Percentiles rank a stretch among this genome's conserved stretches.
phyloP scores from a whole-genome alignment of 2,888 invertebrate genomes.

The Cordylochernes scorpioides region DNA sequence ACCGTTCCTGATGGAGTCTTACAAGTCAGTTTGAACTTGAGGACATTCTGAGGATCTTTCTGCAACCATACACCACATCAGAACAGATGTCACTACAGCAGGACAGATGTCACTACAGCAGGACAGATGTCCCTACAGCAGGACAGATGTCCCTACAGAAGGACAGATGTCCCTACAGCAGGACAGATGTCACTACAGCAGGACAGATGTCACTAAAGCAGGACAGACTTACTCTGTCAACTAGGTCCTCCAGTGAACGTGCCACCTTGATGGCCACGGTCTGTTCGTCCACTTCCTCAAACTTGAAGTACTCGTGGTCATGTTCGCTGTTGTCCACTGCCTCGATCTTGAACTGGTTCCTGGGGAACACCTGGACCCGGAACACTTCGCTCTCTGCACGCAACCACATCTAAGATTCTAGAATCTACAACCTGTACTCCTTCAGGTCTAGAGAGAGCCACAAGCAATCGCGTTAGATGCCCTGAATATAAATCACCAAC shows the following conservation, averaged over 20 bases:
- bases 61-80: constrained; percentile 6
- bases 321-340: constrained; percentile 31
- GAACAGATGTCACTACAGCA: too few species aligned
- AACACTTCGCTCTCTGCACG: constrained; percentile 41
- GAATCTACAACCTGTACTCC: too few species aligned
- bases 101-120: too few species aligned
- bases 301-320: constrained; percentile 32
- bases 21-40: constrained; percentile 18
- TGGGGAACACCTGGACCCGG: constrained; percentile 51
- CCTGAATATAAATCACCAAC: too few species aligned
- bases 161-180: too few species aligned
- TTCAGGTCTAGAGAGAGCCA: too few species aligned
- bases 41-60: constrained; percentile 17
- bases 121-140: too few species aligned
- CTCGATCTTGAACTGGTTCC: constrained; percentile 40
- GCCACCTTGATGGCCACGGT: constrained; percentile 46
- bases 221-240: constrained; percentile 30
- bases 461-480: too few species aligned
- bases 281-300: constrained; percentile 44
- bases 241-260: constrained; percentile 46
- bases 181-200: too few species aligned
- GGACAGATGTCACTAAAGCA: neutral
- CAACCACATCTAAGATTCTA: too few species aligned
- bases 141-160: too few species aligned
- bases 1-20: constrained; percentile 16